A percentile compares a stretch with the other conserved stretches of the same genome.
Conservation (phyloP, 2,888 invertebrate genomes). For the Nephrocerus scutellatus region DNA sequence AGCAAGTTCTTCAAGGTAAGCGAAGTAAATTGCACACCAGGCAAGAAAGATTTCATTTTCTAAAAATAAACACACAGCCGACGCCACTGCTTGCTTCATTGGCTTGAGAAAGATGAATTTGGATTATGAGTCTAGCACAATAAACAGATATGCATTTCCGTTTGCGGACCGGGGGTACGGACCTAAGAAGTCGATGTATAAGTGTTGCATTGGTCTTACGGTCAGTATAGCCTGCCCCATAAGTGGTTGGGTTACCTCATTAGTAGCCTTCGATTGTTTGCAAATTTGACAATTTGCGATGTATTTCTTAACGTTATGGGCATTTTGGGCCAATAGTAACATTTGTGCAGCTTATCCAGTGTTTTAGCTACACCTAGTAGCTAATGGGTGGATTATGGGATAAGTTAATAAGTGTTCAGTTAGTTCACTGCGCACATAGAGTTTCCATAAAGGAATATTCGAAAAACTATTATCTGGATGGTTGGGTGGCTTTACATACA, state of each 20-base stretch:
- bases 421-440: not conserved
- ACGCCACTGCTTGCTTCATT: not conserved
- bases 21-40: too few species aligned
- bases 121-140: not conserved
- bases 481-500: not conserved
- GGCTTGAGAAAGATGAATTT: not conserved
- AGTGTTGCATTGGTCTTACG: not conserved
- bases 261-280: slow-evolving; percentile 6
- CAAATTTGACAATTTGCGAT: slow-evolving; percentile 4
- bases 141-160: not conserved
- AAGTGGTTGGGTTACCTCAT: not conserved
- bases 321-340: slow-evolving; percentile 17
- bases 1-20: too few species aligned
- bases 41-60: too few species aligned
- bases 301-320: not conserved
- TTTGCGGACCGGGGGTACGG: slow-evolving; percentile 5
- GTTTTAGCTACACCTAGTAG: too few species aligned
- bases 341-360: not conserved
- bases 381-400: not conserved
- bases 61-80: not conserved
- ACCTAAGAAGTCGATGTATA: slow-evolving; percentile 11
- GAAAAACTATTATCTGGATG: not conserved
- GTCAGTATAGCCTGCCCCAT: not conserved
- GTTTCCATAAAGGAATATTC: not conserved
- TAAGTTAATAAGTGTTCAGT: not conserved